Evolutionary conservation across 2,888 invertebrate species (phyloP), one percentile per base, ranked within the genome.

Genomic region (Altica lythri): DNA sequence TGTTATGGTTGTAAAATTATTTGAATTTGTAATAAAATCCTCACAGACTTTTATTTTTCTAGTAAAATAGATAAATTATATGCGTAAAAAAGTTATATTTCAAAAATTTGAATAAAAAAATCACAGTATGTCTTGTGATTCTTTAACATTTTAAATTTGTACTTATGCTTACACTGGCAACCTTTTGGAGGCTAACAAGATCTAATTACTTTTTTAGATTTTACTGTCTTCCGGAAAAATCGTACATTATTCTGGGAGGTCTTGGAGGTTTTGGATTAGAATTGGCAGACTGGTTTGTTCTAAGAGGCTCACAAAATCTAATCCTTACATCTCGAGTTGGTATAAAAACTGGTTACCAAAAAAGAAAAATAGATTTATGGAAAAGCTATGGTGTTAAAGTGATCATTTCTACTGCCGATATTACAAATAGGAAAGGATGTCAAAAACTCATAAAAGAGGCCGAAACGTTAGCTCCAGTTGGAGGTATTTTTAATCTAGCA

Each of bases 261-360:
- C 80, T 96, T 0, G 96, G 96, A 32, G 95, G 95, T 0, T 92
- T 96, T 70, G 95, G 95, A 2, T 78, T 96, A 42, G 95, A 96
- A 73, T 75, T 95, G 40, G 86, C 88, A 0, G 89, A 92, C 68
- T 94, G 92, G 92, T 77, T 96, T 65, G 82, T 92, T 32, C 74
- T 89, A 46, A 81, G 94, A 58, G 94, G 94, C 0, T 92, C 89
- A 0, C 83, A 79, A 62, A 87, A 89, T 60, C 65, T 95, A 5
- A 81, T 95, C 1, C 79, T 95, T 0, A 90, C 88, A 0, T 92
- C 94, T 0, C 83, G 93, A 53, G 82, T 82, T n/a, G 95, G 94
- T 1, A 73, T 93, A 19, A 80, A 80, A 42, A 90, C 86, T 49
- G 92, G 92, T 19, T 95, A 95, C 74, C 95, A 95, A 74, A 78